Base-by-base conservation (phyloP, 2,113 vertebrate species). In the Urocynchramus pylzowi region DNA sequence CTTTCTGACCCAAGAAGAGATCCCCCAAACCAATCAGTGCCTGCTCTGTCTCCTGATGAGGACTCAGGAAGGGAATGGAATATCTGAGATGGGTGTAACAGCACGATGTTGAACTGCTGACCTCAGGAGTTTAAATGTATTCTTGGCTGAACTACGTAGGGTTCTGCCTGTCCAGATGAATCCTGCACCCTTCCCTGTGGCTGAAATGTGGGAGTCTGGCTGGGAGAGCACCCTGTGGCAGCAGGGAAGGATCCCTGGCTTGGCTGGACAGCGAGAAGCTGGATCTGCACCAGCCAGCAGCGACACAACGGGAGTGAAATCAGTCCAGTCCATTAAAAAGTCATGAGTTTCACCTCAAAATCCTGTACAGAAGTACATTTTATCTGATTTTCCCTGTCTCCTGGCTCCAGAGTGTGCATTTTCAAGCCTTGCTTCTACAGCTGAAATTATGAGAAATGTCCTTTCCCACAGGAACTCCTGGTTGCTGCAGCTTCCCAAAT, bases 331-430 rank as follows among this genome's bases (percentile, higher is more conserved):
- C 61, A 67, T 82, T 84, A 87, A 94, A 84, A 84, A 94, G 45
- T 82, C 77, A 70, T 16, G 53, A 93, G 27, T 63, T 23, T 90
- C 61, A 68, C 88, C 83, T 95, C 35, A 85, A 71, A 92, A 78
- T 79, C 74, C 65, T 88, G 37, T 42, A 35, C 70, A 93, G 70
- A 88, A 85, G 47, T 64, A 26, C 42, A 82, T 95, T 93, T 92
- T 54, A 90, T 59, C 82, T 67, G 74, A 82, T 85, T 87, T 93
- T 75, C 44, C 74, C 89, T 70, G 0, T 39, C 61, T 92, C 17
- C 23, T 57, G 49, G 10, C 70, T 83, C 31, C 61, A 68, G 49
- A 80, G 21, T 0, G 0, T 80, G 41, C 61, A 52, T 65, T 83
- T 92, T 74, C n/a, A 53, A 93, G 49, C 57, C 13, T 41, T 69